Evolutionary conservation across 2,888 invertebrate species (phyloP).

Genomic region (Hypomecis punctinalis): DNA sequence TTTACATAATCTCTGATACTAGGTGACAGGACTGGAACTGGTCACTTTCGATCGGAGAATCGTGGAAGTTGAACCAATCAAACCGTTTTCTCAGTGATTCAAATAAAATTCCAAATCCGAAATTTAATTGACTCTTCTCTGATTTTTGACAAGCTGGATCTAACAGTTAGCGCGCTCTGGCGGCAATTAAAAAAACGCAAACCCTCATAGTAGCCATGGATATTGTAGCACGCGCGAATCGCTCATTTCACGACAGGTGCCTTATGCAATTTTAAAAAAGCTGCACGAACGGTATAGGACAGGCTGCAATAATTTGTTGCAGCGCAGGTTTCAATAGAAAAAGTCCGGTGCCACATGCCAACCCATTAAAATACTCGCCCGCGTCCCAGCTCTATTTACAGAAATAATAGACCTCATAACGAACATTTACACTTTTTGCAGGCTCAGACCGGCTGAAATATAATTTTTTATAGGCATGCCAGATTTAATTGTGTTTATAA

Average conservation of each 20-base stretch:
- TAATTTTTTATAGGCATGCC: slow-evolving; percentile 31
- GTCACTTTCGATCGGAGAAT: too few species aligned
- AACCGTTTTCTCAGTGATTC: too few species aligned
- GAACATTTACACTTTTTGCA: slow-evolving; percentile 45
- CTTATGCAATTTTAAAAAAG: slow-evolving; percentile 51
- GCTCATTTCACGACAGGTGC: slow-evolving; percentile 44
- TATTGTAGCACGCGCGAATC: slow-evolving; percentile 33
- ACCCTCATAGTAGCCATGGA: too few species aligned
- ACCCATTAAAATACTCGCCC: slow-evolving; percentile 78
- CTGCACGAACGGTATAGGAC: slow-evolving; percentile 48
- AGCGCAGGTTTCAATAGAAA: slow-evolving; percentile 55
- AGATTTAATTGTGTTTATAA: slow-evolving; percentile 30
- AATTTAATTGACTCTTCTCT: too few species aligned
- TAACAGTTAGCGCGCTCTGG: too few species aligned
- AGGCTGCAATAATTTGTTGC: slow-evolving; percentile 60
- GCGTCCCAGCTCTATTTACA: slow-evolving; percentile 77
- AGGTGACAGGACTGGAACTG: too few species aligned
- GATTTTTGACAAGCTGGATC: too few species aligned
- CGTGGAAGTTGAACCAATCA: too few species aligned
- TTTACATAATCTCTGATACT: too few species aligned
- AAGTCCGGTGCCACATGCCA: slow-evolving; percentile 54
- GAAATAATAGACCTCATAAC: slow-evolving; percentile 69
- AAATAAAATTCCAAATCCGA: too few species aligned
- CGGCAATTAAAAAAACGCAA: too few species aligned
- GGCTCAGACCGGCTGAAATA: slow-evolving; percentile 24